phyloP scores from a whole-genome alignment of 2,888 invertebrate species.

The Leucozona laternaria region DNA sequence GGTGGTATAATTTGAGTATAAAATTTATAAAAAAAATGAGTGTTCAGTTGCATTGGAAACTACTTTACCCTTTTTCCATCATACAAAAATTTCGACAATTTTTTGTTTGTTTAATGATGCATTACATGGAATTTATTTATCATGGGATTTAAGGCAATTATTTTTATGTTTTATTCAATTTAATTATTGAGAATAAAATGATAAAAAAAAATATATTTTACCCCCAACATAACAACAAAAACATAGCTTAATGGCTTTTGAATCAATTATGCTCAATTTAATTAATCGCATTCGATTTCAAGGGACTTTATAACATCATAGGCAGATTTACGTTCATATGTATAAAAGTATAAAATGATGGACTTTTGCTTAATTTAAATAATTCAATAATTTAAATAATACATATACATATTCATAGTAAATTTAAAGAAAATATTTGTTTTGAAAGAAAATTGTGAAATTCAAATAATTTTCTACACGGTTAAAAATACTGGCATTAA shows the following conservation, averaged over 20 bases:
- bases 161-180: conserved; percentile 26
- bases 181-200: neutral
- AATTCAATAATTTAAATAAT: no score
- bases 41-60: neutral
- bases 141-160: conserved; percentile 15
- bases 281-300: neutral
- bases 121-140: conserved; percentile 24
- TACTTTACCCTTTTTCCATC: neutral
- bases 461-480: no score
- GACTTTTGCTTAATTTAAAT: neutral
- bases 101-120: conserved; percentile 20
- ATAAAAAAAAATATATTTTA: neutral
- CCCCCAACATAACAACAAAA: neutral
- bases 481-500: no score
- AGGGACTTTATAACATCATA: neutral
- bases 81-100: neutral
- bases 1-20: conserved; percentile 3
- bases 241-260: conserved; percentile 18
- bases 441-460: no score
- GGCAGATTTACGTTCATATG: neutral
- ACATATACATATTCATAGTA: no score
- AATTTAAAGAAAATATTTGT: no score
- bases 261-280: conserved; percentile 24
- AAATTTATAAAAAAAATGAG: neutral
- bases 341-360: neutral